Conservation (phyloP, 2,113 vertebrate species). For the Clarias magur region DNA sequence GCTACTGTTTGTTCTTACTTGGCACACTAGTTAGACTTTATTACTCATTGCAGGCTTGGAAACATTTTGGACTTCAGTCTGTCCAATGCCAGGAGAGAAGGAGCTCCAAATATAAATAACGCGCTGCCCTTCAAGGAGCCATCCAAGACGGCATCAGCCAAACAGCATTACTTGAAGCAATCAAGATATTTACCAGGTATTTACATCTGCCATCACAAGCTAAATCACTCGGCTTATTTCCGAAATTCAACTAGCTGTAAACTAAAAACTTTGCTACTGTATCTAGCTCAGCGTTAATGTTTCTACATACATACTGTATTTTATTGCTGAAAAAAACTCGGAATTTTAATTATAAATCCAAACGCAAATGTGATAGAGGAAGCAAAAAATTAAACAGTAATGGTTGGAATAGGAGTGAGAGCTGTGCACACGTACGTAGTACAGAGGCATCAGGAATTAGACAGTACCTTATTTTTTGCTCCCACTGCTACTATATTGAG, state of each 20-base stretch:
- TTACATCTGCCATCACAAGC: slow-evolving; percentile 83
- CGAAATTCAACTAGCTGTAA: not conserved
- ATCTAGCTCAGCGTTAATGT: not conserved
- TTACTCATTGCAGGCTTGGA: slow-evolving; percentile 76
- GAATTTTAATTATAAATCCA: not conserved
- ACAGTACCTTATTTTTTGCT: too few relatives aligned
- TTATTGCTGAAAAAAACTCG: not conserved
- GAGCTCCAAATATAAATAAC: slow-evolving; percentile 75
- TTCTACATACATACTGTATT: not conserved
- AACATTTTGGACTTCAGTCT: slow-evolving; percentile 85
- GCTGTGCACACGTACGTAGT: too few relatives aligned
- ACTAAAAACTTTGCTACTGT: too few relatives aligned
- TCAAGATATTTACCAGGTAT: slow-evolving; percentile 90
- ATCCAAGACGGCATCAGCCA: slow-evolving; percentile 76
- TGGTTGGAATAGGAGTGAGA: too few relatives aligned
- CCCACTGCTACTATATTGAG: too few relatives aligned
- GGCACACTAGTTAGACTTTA: not conserved
- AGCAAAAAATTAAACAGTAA: too few relatives aligned
- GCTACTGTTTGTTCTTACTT: not conserved
- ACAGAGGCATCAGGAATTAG: too few relatives aligned
- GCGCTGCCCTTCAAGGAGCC: slow-evolving; percentile 67
- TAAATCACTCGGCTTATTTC: slow-evolving; percentile 62
- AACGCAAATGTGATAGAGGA: too few relatives aligned
- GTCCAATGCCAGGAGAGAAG: slow-evolving; percentile 71
- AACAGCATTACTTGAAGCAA: slow-evolving; percentile 93